These are phyloP conservation scores for Nesoenas mayeri DNA, from an alignment of 2,113 vertebrate species.

Conservation along the genomic window DNA sequence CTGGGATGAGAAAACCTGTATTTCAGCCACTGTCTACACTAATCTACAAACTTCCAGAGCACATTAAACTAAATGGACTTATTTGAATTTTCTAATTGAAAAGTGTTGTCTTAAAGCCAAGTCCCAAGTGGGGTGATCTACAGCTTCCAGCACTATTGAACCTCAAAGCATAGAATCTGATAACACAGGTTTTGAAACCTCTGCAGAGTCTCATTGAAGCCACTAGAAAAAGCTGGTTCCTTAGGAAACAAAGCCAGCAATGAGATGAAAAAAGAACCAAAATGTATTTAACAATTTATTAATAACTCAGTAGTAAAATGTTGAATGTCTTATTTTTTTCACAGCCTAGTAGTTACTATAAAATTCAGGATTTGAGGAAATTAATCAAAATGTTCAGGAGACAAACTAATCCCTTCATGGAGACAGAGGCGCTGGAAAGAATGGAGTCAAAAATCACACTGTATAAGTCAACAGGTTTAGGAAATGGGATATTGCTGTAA, in stretches of 20 bases:
- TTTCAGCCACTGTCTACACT: background rate
- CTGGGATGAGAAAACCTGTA: background rate
- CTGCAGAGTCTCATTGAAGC: background rate
- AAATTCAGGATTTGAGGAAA: background rate
- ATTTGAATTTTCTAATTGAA: conserved; percentile 71
- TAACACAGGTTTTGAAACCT: background rate
- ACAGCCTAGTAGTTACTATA: background rate
- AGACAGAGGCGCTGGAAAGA: background rate
- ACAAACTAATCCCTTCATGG: background rate
- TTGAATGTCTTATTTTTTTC: background rate
- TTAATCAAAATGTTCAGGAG: background rate
- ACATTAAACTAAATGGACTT: conserved; percentile 48
- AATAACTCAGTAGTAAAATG: background rate
- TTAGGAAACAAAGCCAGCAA: background rate
- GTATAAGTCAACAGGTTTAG: background rate
- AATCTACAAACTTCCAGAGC: background rate
- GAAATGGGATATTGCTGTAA: background rate
- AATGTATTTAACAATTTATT: background rate
- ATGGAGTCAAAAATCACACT: background rate
- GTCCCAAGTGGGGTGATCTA: conserved; percentile 64
- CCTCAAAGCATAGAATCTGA: conserved; percentile 26
- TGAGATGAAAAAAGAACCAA: background rate
- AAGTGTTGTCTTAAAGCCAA: conserved; percentile 49
- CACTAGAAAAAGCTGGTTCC: background rate
- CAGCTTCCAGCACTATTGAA: conserved; percentile 70